Base-by-base conservation (phyloP, 2,797 vertebrate genomes). In the Peromyscus nudipes region DNA sequence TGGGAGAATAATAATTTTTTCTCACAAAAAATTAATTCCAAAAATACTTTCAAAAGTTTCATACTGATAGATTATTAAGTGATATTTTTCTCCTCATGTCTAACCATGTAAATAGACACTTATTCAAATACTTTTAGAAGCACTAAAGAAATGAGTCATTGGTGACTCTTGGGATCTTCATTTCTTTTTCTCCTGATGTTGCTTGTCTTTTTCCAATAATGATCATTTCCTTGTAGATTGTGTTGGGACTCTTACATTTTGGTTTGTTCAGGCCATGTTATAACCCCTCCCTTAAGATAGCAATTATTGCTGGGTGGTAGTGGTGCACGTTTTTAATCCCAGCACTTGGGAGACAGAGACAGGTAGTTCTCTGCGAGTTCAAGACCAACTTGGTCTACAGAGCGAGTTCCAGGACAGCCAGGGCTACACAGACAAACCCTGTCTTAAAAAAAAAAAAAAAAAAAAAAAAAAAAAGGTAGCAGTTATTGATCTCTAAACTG, bases 261-360 rank as follows among this genome's bases (percentile, higher is more conserved):
- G 73, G 46, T 79, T 89, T 86, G 43, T 86, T 93, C 23, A 37
- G 34, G 60, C 64, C 37, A 43, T 40, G 2, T 40, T 77, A 1
- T 76, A 76, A 76, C 75, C 86, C 71, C 27, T 79, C 93, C 79
- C 91, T 92, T 27, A 86, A 34, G 57, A 65, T 84, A 85, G n/a
- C 31, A 73, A 93, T 52, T 21, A 10, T 71, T 71, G 6, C 17
- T 71, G n/a, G 69, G 1, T 14, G 8, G 69, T 71, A n/a, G 17
- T 71, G 69, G n/a, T 4, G 1, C 17, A 71, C 0, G 3, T n/a
- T 17, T 71, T 71, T 71, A 71, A 37, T 71, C 19, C n/a, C n/a
- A 71, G n/a, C 69, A 21, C n/a, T 71, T 37, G n/a, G n/a, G n/a
- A 71, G 16, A 37, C 69, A 71, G n/a, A 71, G 69, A 8, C 3